Evolutionary conservation across 2,113 vertebrate genomes (phyloP).

Genomic region (Silurus meridionalis): DNA sequence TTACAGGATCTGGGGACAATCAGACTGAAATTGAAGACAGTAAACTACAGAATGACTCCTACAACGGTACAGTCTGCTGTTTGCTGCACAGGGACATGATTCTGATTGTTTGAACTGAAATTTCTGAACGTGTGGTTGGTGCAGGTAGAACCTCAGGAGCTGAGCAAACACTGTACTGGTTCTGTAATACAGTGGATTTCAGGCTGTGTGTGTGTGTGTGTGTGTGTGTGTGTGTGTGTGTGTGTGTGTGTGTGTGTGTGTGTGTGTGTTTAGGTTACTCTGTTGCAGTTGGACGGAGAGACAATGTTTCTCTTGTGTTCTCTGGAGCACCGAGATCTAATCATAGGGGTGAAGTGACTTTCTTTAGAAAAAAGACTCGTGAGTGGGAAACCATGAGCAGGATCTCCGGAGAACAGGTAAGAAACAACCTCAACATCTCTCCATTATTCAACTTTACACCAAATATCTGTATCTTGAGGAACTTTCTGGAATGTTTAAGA

Average conservation of each 20-base stretch:
- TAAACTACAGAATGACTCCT: slow-evolving; percentile 20
- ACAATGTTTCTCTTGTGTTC: slow-evolving; percentile 54
- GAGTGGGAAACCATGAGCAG: slow-evolving; percentile 51
- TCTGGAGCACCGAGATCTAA: slow-evolving; percentile 70
- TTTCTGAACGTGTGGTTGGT: background rate
- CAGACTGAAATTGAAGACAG: background rate
- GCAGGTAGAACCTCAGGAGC: background rate
- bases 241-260: background rate
- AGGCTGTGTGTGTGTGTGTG: background rate
- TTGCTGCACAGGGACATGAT: background rate
- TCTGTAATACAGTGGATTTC: background rate
- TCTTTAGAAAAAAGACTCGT: slow-evolving; percentile 50
- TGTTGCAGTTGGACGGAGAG: slow-evolving; percentile 61
- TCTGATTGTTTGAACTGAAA: background rate
- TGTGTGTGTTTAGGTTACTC: slow-evolving; percentile 67
- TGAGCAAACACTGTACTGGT: background rate
- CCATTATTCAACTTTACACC: background rate
- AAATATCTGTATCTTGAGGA: background rate
- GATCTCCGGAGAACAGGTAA: slow-evolving; percentile 63
- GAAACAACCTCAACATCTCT: slow-evolving; percentile 10
- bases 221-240: background rate
- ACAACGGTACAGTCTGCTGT: slow-evolving; percentile 29
- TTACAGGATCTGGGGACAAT: no score
- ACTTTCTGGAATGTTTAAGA: background rate
- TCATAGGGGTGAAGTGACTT: slow-evolving; percentile 64